phyloP scores from a whole-genome alignment of 2,888 invertebrate species.

The Trypoxylon attenuatum region DNA sequence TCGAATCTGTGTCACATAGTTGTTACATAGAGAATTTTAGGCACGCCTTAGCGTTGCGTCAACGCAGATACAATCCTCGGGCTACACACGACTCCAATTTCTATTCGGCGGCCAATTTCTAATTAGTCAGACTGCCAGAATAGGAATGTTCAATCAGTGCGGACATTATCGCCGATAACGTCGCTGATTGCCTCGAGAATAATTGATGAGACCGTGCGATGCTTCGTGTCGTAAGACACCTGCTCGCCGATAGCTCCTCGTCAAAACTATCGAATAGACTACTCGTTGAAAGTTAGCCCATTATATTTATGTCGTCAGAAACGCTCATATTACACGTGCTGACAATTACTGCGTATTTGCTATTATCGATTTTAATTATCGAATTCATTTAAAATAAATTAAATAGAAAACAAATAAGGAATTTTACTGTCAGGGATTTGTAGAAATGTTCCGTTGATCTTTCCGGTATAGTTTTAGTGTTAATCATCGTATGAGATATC shows the following conservation, averaged over 20 bases:
- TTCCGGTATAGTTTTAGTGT: too few relatives aligned
- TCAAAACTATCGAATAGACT: background rate
- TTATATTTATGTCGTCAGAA: too few relatives aligned
- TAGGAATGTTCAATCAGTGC: conserved; percentile 4
- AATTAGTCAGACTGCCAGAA: conserved; percentile 30
- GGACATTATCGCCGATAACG: conserved; percentile 13
- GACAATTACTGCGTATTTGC: background rate
- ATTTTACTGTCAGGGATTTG: too few relatives aligned
- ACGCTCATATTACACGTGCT: too few relatives aligned
- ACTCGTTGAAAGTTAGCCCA: too few relatives aligned
- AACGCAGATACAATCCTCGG: conserved; percentile 28
- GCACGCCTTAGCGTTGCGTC: conserved; percentile 53
- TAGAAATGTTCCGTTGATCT: too few relatives aligned
- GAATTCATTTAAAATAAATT: too few relatives aligned
- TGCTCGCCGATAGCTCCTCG: background rate
- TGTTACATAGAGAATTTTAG: conserved; percentile 59
- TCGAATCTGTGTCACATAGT: conserved; percentile 53
- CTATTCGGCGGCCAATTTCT: conserved; percentile 42
- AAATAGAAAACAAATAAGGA: too few relatives aligned
- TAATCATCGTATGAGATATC: too few relatives aligned
- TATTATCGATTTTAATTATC: background rate
- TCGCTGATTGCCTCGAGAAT: background rate
- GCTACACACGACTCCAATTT: conserved; percentile 27
- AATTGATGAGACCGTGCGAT: conserved; percentile 16
- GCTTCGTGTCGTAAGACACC: background rate